Evolutionary conservation across 2,888 invertebrate species (phyloP).

Genomic region (Drosophila lutescens): DNA sequence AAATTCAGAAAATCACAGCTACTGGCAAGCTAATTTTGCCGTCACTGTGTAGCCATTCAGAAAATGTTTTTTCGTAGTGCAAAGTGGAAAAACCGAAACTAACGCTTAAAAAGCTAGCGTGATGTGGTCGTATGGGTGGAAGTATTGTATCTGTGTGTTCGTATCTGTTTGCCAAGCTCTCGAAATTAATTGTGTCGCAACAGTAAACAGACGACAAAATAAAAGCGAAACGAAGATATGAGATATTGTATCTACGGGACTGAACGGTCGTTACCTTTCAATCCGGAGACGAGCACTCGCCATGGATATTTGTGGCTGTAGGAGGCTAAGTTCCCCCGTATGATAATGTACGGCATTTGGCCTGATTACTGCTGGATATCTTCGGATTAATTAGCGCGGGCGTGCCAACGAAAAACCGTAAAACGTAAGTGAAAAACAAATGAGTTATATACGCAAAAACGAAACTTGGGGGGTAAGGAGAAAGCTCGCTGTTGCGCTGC

Average conservation of each 20-base stretch:
- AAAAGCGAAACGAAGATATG: conserved; percentile 31
- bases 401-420: conserved; percentile 39
- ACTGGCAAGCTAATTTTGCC: neutral
- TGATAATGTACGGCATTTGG: conserved; percentile 94
- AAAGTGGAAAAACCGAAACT: conserved; percentile 45
- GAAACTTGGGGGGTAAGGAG: conserved; percentile 21
- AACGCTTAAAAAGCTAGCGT: conserved; percentile 42
- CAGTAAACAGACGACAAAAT: conserved; percentile 35
- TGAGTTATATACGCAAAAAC: conserved; percentile 36
- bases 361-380: conserved; percentile 48
- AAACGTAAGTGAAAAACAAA: conserved; percentile 25
- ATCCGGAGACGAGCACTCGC: conserved; percentile 93
- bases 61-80: conserved; percentile 50
- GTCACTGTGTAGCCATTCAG: conserved; percentile 62
- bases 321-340: conserved; percentile 94
- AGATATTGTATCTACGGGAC: conserved; percentile 15
- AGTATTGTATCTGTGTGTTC: conserved; percentile 36
- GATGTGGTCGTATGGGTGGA: conserved; percentile 29
- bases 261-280: conserved; percentile 88
- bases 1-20: neutral
- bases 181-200: conserved; percentile 67
- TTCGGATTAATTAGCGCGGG: conserved; percentile 54
- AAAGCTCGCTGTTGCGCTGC: conserved; percentile 40
- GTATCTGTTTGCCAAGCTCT: conserved; percentile 54
- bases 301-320: conserved; percentile 94